Conservation (phyloP, 2,797 vertebrate genomes). For the Peromyscus aztecus region DNA sequence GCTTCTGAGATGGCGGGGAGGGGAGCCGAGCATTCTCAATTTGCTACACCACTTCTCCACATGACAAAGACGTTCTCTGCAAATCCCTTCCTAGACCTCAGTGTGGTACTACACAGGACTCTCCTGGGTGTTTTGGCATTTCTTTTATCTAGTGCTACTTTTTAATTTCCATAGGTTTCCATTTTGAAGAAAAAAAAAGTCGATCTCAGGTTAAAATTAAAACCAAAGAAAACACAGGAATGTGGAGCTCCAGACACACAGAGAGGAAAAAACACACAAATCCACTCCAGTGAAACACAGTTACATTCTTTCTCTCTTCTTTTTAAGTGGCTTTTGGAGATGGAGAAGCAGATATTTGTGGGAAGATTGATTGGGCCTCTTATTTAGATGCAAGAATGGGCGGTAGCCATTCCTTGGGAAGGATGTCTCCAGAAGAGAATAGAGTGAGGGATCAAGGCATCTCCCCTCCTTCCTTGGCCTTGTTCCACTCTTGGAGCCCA, state of each 20-base stretch:
- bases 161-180: constrained; percentile 52
- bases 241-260: background rate
- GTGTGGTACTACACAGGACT: background rate
- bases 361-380: background rate
- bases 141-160: constrained; percentile 61
- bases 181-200: constrained; percentile 45
- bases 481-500: rapidly evolving
- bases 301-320: background rate
- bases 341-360: background rate
- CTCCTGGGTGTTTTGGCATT: constrained; percentile 22
- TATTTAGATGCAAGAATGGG: background rate
- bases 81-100: background rate
- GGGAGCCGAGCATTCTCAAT: background rate
- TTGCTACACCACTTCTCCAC: background rate
- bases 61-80: background rate
- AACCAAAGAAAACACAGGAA: background rate
- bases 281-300: background rate
- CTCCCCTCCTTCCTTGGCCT: background rate
- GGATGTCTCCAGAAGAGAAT: background rate
- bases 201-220: constrained; percentile 51
- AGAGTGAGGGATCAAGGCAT: background rate
- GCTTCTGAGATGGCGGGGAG: background rate
- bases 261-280: background rate
- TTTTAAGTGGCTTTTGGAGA: background rate
- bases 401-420: background rate